phyloP scores from a whole-genome alignment of 1,140 invertebrate genomes.

The Zaprionus lachaisei region DNA sequence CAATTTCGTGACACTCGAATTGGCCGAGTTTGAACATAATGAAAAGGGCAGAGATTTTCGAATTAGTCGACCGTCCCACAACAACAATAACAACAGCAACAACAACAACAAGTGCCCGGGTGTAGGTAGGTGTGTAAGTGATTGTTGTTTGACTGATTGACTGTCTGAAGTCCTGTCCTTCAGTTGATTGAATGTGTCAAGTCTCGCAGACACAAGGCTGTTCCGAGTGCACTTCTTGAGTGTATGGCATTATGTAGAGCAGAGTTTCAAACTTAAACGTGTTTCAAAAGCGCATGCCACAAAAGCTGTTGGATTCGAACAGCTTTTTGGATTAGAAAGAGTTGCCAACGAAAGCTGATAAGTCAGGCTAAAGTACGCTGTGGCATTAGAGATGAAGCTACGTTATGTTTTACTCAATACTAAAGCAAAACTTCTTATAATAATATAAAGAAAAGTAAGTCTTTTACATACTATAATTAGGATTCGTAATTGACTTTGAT shows the following conservation, averaged over 20 bases:
- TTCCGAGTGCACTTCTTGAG: constrained; percentile 12
- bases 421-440: rapidly evolving
- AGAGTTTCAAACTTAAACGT: background rate
- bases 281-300: background rate
- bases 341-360: background rate
- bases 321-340: background rate
- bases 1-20: constrained; percentile 76
- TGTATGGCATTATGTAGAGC: background rate
- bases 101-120: background rate
- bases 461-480: background rate
- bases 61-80: constrained; percentile 20
- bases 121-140: constrained; percentile 20
- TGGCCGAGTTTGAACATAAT: constrained; percentile 29
- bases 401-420: background rate
- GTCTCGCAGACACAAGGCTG: constrained; percentile 37
- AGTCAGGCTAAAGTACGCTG: background rate
- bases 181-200: constrained; percentile 38
- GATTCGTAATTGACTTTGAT: background rate
- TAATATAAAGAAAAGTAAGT: background rate
- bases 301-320: background rate
- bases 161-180: constrained; percentile 27
- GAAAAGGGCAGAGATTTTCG: constrained; percentile 61
- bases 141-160: constrained; percentile 26
- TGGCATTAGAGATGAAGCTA: background rate
- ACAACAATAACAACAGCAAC: constrained; percentile 30